A percentile compares a stretch with the other conserved stretches of the same genome.
Conservation (phyloP, 2,113 vertebrate species). For the Sterrhoptilus dennistouni region DNA sequence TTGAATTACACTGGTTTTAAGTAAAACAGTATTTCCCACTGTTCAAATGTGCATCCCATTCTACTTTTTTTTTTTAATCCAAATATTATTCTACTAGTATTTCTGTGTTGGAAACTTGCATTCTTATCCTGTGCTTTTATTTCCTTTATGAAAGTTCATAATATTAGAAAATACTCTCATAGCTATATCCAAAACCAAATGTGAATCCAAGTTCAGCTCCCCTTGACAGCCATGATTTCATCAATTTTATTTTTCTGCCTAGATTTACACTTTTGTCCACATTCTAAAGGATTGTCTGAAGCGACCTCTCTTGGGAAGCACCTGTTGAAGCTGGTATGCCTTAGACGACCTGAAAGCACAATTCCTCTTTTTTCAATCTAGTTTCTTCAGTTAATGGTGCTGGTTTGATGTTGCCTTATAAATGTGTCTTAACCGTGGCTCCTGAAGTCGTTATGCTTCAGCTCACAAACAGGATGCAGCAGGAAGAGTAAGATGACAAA, state of each 20-base stretch:
- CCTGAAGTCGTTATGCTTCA: background rate
- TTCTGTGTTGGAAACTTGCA: background rate
- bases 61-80: background rate
- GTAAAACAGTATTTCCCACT: background rate
- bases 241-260: background rate
- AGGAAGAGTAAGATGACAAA: background rate
- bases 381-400: background rate
- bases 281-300: background rate
- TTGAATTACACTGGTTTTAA: background rate
- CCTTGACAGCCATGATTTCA: background rate
- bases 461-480: accelerated
- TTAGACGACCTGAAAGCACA: background rate
- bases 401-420: background rate
- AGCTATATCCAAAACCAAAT: background rate
- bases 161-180: background rate
- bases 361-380: background rate
- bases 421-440: background rate
- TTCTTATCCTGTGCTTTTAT: background rate
- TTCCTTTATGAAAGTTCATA: background rate
- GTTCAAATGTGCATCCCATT: background rate
- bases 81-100: background rate
- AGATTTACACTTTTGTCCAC: background rate
- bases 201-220: background rate
- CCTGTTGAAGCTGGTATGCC: background rate
- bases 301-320: background rate